These are phyloP conservation scores for Ahaetulla prasina DNA, from an alignment of 2,113 vertebrate species.

Conservation along the genomic window DNA sequence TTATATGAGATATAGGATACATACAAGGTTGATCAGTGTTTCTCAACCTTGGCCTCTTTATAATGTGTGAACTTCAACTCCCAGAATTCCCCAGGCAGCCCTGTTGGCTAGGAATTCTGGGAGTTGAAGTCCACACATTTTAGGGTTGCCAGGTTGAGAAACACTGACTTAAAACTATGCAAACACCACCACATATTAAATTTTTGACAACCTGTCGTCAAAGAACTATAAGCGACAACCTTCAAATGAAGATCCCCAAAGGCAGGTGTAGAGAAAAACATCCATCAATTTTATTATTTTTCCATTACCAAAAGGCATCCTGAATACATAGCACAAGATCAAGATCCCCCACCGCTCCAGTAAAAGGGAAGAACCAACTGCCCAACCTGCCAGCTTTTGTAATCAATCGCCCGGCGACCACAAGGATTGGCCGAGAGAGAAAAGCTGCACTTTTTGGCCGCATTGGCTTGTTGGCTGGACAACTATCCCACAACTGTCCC, in stretches of 20 bases:
- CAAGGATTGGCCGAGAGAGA: slow-evolving; percentile 21
- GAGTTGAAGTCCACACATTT: no score
- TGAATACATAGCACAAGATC: slow-evolving; percentile 58
- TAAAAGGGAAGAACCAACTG: slow-evolving; percentile 45
- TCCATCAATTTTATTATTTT: slow-evolving; percentile 53
- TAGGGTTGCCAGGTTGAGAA: not conserved
- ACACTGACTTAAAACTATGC: not conserved
- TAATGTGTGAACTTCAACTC: no score
- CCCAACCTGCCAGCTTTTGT: slow-evolving; percentile 45
- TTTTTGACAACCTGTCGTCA: not conserved
- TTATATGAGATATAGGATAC: not conserved
- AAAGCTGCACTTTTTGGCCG: not conserved
- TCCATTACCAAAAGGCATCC: slow-evolving; percentile 49
- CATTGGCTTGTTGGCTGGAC: slow-evolving; percentile 15
- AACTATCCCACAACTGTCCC: not conserved
- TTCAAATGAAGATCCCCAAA: not conserved
- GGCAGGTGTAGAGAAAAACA: slow-evolving; percentile 19
- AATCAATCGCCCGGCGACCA: slow-evolving; percentile 44
- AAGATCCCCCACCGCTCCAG: slow-evolving; percentile 29
- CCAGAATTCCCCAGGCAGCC: no score
- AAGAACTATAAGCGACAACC: not conserved
- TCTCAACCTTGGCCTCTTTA: not conserved
- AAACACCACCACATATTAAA: rapidly evolving
- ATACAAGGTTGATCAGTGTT: not conserved
- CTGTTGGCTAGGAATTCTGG: no score